These are phyloP conservation scores for Probaryconus sp. DNA, from an alignment of 1,140 invertebrate genomes.

Conservation along the genomic window DNA sequence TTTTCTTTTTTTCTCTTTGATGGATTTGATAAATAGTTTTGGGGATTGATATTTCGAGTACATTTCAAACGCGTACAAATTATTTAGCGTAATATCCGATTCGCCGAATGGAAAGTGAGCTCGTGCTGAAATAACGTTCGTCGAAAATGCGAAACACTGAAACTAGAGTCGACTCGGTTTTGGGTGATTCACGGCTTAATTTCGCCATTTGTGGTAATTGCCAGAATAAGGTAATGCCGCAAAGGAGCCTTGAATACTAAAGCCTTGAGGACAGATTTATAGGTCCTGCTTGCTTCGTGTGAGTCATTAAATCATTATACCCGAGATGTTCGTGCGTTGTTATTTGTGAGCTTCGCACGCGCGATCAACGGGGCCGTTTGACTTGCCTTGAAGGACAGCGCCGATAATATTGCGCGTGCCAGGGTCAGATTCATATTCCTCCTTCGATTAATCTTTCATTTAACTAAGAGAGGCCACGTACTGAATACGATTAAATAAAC, in stretches of 20 bases:
- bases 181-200: not conserved
- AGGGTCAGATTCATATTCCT: not conserved
- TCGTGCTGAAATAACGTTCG: no score
- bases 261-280: constrained; percentile 6
- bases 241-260: constrained; percentile 3
- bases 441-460: not conserved
- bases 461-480: no score
- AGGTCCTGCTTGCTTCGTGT: constrained; percentile 6
- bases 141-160: no score
- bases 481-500: no score
- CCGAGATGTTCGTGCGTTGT: not conserved
- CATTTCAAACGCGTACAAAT: no score
- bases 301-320: constrained; percentile 2
- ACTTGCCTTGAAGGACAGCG: constrained; percentile 12
- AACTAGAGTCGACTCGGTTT: no score
- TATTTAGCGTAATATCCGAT: no score
- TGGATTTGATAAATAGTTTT: no score
- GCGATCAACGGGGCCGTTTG: not conserved
- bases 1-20: no score
- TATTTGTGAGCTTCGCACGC: constrained; percentile 10
- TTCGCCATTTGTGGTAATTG: not conserved
- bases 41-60: no score
- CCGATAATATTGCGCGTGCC: constrained; percentile 2
- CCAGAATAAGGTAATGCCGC: not conserved
- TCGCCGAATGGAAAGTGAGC: no score